A percentile compares a stretch with the other conserved stretches of the same genome.
phyloP scores from a whole-genome alignment of 1,140 invertebrate species.

The Trichonephila clavipes region DNA sequence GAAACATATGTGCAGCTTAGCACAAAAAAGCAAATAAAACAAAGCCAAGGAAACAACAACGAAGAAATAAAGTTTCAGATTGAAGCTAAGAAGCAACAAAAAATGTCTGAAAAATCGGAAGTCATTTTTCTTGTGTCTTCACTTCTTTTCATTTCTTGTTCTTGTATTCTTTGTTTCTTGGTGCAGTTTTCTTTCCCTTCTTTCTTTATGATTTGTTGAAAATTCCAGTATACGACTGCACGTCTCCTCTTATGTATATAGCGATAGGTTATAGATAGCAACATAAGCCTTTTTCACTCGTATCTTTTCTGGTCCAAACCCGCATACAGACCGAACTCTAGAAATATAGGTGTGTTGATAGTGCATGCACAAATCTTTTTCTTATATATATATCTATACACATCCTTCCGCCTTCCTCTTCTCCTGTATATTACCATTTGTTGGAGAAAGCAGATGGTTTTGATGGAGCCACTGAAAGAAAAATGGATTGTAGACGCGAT shows the following conservation, averaged over 20 bases:
- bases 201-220: not conserved
- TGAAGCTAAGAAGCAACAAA: slow-evolving; percentile 14
- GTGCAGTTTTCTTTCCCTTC: not conserved
- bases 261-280: slow-evolving; percentile 9
- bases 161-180: not conserved
- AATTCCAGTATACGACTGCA: slow-evolving; percentile 39
- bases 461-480: not conserved
- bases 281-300: not conserved
- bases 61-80: slow-evolving; percentile 3
- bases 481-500: slow-evolving; percentile 9
- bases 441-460: slow-evolving; percentile 21
- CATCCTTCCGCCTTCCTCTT: not conserved
- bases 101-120: slow-evolving; percentile 46
- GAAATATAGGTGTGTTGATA: slow-evolving; percentile 18
- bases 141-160: not conserved
- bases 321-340: not conserved
- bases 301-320: not conserved
- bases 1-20: not conserved
- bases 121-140: slow-evolving; percentile 42
- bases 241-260: slow-evolving; percentile 8
- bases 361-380: not conserved
- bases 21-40: not conserved
- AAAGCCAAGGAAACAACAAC: not conserved
- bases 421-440: slow-evolving; percentile 1
- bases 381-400: not conserved